Conservation (phyloP, 2,797 vertebrate species). For the Furcifer pardalis region DNA sequence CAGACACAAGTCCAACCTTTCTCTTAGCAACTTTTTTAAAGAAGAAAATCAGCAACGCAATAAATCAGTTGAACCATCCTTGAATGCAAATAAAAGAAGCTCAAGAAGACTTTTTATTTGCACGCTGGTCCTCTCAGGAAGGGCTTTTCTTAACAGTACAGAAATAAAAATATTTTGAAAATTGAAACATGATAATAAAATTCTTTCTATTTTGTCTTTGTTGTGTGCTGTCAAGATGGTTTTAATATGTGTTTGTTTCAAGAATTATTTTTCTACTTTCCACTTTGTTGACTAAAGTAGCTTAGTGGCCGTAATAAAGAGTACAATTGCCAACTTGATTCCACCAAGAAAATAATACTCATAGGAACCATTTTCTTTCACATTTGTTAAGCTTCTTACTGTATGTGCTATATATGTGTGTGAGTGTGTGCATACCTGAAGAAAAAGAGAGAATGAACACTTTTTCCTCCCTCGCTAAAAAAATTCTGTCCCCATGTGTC, state of each 20-base stretch:
- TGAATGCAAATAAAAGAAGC: slow-evolving; percentile 44
- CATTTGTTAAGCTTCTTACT: slow-evolving; percentile 81
- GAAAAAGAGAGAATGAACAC: slow-evolving; percentile 57
- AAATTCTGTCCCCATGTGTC: slow-evolving; percentile 68
- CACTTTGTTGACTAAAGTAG: slow-evolving; percentile 77
- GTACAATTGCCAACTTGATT: slow-evolving; percentile 71
- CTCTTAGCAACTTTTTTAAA: background rate
- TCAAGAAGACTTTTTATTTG: slow-evolving; percentile 42
- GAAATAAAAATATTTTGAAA: slow-evolving; percentile 38
- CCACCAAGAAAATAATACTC: slow-evolving; percentile 77
- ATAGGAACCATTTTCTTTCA: slow-evolving; percentile 77
- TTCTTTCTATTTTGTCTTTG: slow-evolving; percentile 60
- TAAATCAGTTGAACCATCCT: slow-evolving; percentile 12
- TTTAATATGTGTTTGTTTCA: slow-evolving; percentile 66
- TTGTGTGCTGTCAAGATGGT: slow-evolving; percentile 60
- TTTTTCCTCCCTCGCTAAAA: slow-evolving; percentile 29
- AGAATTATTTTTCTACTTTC: slow-evolving; percentile 64
- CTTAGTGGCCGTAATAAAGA: slow-evolving; percentile 75
- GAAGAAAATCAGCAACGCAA: background rate
- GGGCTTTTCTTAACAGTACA: slow-evolving; percentile 27
- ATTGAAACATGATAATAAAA: slow-evolving; percentile 47
- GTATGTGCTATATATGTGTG: too few species aligned
- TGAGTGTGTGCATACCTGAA: background rate
- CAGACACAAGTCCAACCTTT: background rate
- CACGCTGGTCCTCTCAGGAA: slow-evolving; percentile 48